Evolutionary conservation across 2,797 vertebrate species (phyloP).

Genomic region (Chloroceryle inda): DNA sequence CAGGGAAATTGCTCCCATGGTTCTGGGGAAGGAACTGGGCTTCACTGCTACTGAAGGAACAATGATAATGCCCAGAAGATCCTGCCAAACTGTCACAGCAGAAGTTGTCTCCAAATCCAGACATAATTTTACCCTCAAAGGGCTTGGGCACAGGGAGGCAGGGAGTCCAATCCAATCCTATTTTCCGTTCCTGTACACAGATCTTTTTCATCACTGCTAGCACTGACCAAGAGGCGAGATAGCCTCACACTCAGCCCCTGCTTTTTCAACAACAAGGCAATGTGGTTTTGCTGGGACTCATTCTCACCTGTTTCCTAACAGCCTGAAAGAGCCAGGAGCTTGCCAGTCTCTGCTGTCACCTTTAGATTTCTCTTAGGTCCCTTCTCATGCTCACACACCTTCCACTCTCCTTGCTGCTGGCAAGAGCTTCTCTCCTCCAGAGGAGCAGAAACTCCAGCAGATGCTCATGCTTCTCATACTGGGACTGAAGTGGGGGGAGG

Average conservation of each 20-base stretch:
- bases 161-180: not conserved
- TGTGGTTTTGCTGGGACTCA: not conserved
- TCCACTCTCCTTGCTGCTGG: not conserved
- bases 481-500: accelerated
- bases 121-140: not conserved
- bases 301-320: not conserved
- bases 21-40: not conserved
- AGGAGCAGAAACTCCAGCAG: not conserved
- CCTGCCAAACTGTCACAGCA: not conserved
- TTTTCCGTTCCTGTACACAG: not conserved
- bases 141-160: not conserved
- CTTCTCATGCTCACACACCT: not conserved
- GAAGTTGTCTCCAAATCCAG: not conserved
- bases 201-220: not conserved
- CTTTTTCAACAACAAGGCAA: not conserved
- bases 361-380: not conserved
- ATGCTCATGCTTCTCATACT: not conserved
- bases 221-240: not conserved
- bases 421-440: not conserved
- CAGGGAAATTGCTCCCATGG: not conserved
- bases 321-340: not conserved
- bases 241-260: not conserved
- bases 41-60: not conserved
- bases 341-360: not conserved
- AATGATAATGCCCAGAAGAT: not conserved